Evolutionary conservation across 2,888 invertebrate genomes (phyloP).

Genomic region (Pandemis corylana): DNA sequence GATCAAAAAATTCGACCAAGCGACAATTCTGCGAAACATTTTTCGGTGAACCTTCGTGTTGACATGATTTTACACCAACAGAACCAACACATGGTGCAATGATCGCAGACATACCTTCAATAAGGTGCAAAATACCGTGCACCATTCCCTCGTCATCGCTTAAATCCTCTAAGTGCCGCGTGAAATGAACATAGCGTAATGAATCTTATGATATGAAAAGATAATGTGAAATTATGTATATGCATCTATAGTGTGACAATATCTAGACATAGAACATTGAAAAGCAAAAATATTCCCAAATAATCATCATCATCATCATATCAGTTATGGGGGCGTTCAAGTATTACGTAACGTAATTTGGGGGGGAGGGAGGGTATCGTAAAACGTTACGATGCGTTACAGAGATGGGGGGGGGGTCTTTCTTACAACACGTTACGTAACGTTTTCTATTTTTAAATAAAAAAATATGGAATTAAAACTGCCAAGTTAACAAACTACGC

Average conservation of each 20-base stretch:
- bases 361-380: no score
- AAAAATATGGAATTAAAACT: no score
- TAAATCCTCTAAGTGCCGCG: constrained; percentile 63
- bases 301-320: no score
- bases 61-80: not conserved
- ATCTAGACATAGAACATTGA: not conserved
- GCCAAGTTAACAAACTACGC: no score
- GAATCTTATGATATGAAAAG: constrained; percentile 13
- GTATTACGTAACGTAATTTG: no score
- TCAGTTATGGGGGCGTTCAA: no score
- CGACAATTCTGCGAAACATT: not conserved
- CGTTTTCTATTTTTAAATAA: no score
- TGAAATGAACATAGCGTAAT: constrained; percentile 59
- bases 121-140: constrained; percentile 74
- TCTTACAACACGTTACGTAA: no score
- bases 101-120: constrained; percentile 66
- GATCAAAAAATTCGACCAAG: not conserved
- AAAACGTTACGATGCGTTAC: no score
- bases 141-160: constrained; percentile 70
- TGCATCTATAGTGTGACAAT: not conserved
- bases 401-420: no score
- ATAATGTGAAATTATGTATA: not conserved
- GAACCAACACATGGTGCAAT: not conserved
- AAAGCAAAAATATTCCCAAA: not conserved
- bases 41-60: not conserved